Evolutionary conservation across 2,888 invertebrate species (phyloP).

Genomic region (Microplitis deprimator): DNA sequence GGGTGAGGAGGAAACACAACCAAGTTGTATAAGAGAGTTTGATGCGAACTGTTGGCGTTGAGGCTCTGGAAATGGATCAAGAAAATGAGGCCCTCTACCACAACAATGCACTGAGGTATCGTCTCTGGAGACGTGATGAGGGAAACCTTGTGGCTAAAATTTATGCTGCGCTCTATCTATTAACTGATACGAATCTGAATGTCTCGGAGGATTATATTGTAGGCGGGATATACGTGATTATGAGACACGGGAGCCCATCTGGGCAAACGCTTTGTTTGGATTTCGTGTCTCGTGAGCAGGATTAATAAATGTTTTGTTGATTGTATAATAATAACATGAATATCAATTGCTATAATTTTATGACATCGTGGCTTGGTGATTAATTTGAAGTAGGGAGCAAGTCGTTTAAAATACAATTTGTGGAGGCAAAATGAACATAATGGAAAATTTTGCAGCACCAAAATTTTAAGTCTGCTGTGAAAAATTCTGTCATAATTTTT

Average conservation of each 20-base stretch:
- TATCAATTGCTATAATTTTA: not conserved
- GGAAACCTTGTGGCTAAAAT: not conserved
- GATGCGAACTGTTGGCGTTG: constrained; percentile 19
- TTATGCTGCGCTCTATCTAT: not conserved
- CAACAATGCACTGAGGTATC: not conserved
- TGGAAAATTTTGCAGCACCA: no score
- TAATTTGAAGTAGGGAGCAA: no score
- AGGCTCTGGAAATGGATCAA: constrained; percentile 22
- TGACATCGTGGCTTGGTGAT: not conserved
- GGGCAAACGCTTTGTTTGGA: not conserved
- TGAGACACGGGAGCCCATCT: not conserved
- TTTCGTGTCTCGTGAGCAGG: not conserved
- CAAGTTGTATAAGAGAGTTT: constrained; percentile 15
- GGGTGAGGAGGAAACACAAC: not conserved
- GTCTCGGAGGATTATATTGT: not conserved
- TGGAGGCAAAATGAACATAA: no score
- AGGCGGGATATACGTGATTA: not conserved
- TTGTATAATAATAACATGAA: not conserved
- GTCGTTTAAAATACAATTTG: no score
- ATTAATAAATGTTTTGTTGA: not conserved
- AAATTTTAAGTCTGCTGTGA: no score
- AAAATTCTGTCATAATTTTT: no score
- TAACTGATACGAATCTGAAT: not conserved
- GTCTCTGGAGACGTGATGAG: not conserved
- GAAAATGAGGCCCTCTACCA: not conserved